These are phyloP conservation scores for Lissonota sp. DNA, from an alignment of 2,888 invertebrate species.

Conservation along the genomic window DNA sequence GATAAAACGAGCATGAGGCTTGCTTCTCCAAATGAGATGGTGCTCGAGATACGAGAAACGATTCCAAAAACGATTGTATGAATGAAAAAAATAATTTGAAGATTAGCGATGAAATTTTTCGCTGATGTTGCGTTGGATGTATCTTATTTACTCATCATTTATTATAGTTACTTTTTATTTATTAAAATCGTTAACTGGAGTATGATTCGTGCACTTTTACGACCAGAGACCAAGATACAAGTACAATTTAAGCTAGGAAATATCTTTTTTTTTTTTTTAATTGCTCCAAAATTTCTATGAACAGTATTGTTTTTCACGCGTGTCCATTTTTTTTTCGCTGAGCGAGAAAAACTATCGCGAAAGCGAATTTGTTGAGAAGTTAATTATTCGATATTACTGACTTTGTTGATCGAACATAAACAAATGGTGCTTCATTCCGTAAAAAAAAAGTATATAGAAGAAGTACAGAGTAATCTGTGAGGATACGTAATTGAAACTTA, in stretches of 20 bases:
- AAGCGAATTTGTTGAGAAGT: slow-evolving; percentile 3
- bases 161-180: too few species aligned
- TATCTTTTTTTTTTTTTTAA: neutral
- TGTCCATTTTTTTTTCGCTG: neutral
- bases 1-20: slow-evolving; percentile 53
- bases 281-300: too few species aligned
- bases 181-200: slow-evolving; percentile 8
- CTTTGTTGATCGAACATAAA: slow-evolving; percentile 16
- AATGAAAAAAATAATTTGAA: too few species aligned
- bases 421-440: slow-evolving; percentile 32
- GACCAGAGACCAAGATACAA: neutral
- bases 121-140: too few species aligned
- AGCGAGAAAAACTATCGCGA: neutral
- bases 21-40: slow-evolving; percentile 39
- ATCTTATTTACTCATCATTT: too few species aligned
- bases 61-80: slow-evolving; percentile 17
- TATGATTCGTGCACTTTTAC: slow-evolving; percentile 19
- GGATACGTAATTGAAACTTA: too few species aligned
- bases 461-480: too few species aligned
- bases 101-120: too few species aligned
- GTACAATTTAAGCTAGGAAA: neutral
- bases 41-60: slow-evolving; percentile 37
- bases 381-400: neutral
- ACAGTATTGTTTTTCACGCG: neutral
- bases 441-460: too few species aligned